These are phyloP conservation scores for Hemithea aestivaria DNA, from an alignment of 2,888 invertebrate genomes.

Conservation along the genomic window DNA sequence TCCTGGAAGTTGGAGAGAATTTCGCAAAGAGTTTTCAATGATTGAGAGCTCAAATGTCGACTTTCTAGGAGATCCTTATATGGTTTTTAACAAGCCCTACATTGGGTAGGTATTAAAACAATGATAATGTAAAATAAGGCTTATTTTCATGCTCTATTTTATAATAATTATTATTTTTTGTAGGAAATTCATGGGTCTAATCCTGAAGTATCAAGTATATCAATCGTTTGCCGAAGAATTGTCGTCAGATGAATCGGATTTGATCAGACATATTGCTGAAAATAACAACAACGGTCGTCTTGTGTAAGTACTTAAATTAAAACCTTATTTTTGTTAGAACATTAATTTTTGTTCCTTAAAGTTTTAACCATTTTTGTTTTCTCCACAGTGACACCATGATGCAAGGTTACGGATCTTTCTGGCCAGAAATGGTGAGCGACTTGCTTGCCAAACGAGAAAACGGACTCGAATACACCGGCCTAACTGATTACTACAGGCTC, in stretches of 20 bases:
- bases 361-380: constrained; percentile 19
- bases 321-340: constrained; percentile 1
- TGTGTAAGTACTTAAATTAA: constrained; percentile 48
- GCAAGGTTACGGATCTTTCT: constrained; percentile 63
- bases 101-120: constrained; percentile 59
- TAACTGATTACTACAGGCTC: constrained; percentile 77
- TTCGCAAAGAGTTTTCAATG: constrained; percentile 67
- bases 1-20: constrained; percentile 70
- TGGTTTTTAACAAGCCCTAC: constrained; percentile 76
- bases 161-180: neutral
- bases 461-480: constrained; percentile 67
- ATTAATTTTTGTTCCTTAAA: neutral
- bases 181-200: constrained; percentile 78
- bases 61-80: constrained; percentile 70
- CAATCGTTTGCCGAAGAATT: constrained; percentile 73
- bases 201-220: constrained; percentile 79
- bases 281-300: constrained; percentile 61
- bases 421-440: constrained; percentile 72
- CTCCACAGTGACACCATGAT: constrained; percentile 68
- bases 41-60: constrained; percentile 68
- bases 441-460: constrained; percentile 67
- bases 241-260: constrained; percentile 60
- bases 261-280: constrained; percentile 59
- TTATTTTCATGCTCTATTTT: neutral
- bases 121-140: too few species aligned